A percentile compares a stretch with the other conserved stretches of the same genome.
Evolutionary conservation across 2,888 invertebrate genomes (phyloP).

Genomic region (Phalangium opilio): DNA sequence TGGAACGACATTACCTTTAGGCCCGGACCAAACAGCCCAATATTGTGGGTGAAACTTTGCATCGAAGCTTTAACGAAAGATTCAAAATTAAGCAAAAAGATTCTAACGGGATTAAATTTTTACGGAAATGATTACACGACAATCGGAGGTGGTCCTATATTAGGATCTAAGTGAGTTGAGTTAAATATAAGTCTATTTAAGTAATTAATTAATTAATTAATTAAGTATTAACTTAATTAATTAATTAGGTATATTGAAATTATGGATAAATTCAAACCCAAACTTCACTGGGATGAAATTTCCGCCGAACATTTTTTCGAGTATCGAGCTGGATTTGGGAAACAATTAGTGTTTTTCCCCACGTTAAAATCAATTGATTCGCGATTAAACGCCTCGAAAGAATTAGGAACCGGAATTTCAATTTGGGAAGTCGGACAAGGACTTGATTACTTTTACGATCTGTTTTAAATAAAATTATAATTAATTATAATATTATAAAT

Average conservation of each 20-base stretch:
- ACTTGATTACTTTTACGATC: constrained; percentile 82
- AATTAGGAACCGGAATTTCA: constrained; percentile 67
- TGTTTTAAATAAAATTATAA: no score
- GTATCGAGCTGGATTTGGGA: constrained; percentile 36
- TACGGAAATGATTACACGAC: constrained; percentile 78
- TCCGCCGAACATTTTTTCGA: constrained; percentile 62
- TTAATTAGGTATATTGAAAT: constrained; percentile 43
- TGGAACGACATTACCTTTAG: no score
- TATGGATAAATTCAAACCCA: constrained; percentile 55
- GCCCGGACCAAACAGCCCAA: constrained; percentile 72
- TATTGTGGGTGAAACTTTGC: constrained; percentile 63
- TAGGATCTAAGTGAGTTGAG: constrained; percentile 50
- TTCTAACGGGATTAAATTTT: constrained; percentile 78
- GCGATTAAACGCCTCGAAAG: constrained; percentile 58
- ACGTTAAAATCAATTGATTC: constrained; percentile 68
- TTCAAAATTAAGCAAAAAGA: constrained; percentile 43
- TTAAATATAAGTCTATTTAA: neutral
- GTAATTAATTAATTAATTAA: neutral
- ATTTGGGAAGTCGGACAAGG: constrained; percentile 97
- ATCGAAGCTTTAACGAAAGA: constrained; percentile 43
- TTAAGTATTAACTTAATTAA: constrained; percentile 3
- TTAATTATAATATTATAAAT: no score
- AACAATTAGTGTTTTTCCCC: constrained; percentile 69
- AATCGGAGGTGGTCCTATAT: constrained; percentile 60
- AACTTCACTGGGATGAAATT: constrained; percentile 57